Conservation (phyloP, 1,140 invertebrate genomes). For the Trichonephila clavipes region DNA sequence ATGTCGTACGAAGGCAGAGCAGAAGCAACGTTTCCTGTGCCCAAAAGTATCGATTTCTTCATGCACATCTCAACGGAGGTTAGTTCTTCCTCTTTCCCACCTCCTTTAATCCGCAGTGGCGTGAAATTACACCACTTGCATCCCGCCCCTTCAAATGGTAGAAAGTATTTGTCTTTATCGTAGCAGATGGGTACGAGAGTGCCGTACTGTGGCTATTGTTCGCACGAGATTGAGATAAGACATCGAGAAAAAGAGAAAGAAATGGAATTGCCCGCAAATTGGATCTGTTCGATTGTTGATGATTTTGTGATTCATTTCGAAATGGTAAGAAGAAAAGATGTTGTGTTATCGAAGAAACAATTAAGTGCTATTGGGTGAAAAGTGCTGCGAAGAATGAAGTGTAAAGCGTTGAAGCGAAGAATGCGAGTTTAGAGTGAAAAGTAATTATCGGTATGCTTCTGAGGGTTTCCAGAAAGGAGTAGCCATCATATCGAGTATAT, state of each 20-base stretch:
- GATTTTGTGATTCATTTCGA: constrained; percentile 20
- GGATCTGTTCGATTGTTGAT: constrained; percentile 26
- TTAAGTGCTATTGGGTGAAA: constrained; percentile 2
- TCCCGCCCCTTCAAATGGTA: neutral
- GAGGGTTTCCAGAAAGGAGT: neutral
- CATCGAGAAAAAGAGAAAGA: neutral
- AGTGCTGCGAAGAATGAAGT: neutral
- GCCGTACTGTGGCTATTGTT: neutral
- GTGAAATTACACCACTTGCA: constrained; percentile 48
- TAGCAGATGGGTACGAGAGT: neutral
- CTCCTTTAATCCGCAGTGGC: constrained; percentile 26
- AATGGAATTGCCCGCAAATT: neutral
- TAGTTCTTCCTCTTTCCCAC: neutral
- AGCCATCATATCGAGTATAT: no score
- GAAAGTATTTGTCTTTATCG: constrained; percentile 12
- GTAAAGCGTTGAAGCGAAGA: neutral
- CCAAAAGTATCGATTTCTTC: constrained; percentile 59
- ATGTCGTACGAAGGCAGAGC: constrained; percentile 22
- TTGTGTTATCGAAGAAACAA: constrained; percentile 18
- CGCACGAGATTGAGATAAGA: neutral
- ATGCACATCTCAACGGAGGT: neutral
- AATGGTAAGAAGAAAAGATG: neutral
- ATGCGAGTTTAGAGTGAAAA: neutral
- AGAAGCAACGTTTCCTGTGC: constrained; percentile 2
- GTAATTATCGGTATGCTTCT: neutral